Percentiles rank a stretch among this genome's conserved stretches.
Conservation (phyloP, 1,140 invertebrate genomes). For the Agrilus planipennis region DNA sequence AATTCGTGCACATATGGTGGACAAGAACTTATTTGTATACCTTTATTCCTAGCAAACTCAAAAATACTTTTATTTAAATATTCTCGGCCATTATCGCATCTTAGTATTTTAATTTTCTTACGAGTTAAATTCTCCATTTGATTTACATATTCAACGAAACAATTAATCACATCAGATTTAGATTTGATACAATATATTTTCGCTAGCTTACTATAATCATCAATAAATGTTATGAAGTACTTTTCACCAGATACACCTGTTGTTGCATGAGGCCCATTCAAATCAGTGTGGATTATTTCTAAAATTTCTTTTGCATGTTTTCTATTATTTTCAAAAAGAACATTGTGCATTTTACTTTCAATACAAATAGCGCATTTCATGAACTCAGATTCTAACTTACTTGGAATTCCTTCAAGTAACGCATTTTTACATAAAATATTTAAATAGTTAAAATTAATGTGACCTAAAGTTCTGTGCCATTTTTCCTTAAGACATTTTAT, state of each 20-base stretch:
- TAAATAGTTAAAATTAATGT: constrained; percentile 8
- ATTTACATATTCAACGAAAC: no score
- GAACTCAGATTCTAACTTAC: constrained; percentile 2
- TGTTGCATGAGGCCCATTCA: not conserved
- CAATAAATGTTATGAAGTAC: constrained; percentile 2
- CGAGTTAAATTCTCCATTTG: no score
- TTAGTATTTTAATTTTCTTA: no score
- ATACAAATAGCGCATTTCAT: constrained; percentile 4
- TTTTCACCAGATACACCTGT: constrained; percentile 3
- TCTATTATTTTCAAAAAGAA: constrained; percentile 6
- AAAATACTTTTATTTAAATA: no score
- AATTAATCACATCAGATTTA: constrained; percentile 29
- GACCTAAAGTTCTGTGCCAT: constrained; percentile 7
- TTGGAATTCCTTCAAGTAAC: constrained; percentile 2
- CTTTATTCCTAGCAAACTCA: no score
- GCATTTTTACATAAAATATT: constrained; percentile 4
- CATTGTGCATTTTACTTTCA: constrained; percentile 8
- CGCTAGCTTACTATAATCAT: constrained; percentile 15
- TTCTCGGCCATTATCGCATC: no score
- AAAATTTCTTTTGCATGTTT: constrained; percentile 1
- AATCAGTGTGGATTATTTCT: constrained; percentile 8
- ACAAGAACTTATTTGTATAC: no score
- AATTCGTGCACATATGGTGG: no score
- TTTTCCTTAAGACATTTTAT: constrained; percentile 2
- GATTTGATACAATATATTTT: constrained; percentile 27